Base-by-base conservation (phyloP, 2,888 invertebrate species). In the Sthenelais limicola region DNA sequence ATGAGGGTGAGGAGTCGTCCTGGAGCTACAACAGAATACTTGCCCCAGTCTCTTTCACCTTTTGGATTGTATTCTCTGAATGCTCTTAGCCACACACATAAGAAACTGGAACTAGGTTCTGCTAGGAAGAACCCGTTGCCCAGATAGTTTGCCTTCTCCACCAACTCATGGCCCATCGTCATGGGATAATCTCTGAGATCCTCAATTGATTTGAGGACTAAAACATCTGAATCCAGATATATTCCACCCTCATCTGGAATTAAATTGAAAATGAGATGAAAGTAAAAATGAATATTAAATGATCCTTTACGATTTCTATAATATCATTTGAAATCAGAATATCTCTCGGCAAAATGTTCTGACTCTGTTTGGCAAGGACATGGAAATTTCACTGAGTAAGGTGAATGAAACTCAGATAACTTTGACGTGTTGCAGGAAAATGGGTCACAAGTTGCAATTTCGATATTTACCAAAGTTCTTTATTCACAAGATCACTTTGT, bases 121-220 rank as follows among this genome's bases (percentile, higher is more conserved):
- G 56, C 56, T 33, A 56, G 18, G 30, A 56, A n/a, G 56, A 56
- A 56, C 5, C 56, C 33, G 56, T 33, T 56, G 28, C 56, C 56
- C 28, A 56, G 56, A n/a, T n/a, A n/a, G 5, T 33, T 12, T 32
- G 18, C 18, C 7, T 21, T 32, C 5, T 32, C 30, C n/a, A 1
- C 2, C 3, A 56, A 56, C 32, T 56, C 56, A 3, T 21, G 30
- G 12, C 56, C 56, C 21, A 56, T 9, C 15, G 30, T 21, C 56
- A 56, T 33, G 2, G 28, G 30, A n/a, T n/a, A n/a, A n/a, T n/a
- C n/a, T n/a, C 52, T n/a, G 28, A 52, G 52, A 3, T 15, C 3
- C 24, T 52, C 26, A 3, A 52, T 2, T 26, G 52, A 52, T 26
- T 12, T n/a, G 28, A 52, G 52, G 21, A 56, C 15, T n/a, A 56